These are phyloP conservation scores for Harpalus rufipes DNA, from an alignment of 2,888 invertebrate genomes.

Conservation along the genomic window DNA sequence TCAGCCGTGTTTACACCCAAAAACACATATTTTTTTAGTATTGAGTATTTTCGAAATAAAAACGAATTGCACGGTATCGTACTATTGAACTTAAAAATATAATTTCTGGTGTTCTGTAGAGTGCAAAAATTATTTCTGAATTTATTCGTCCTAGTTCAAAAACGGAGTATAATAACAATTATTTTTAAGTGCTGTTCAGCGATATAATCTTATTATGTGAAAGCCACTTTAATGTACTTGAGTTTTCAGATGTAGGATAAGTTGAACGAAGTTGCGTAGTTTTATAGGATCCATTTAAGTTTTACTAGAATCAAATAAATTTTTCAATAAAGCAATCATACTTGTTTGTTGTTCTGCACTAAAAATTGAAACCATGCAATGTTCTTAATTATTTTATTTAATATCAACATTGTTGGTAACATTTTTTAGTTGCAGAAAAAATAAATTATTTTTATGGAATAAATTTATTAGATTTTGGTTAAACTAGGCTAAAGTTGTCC, in stretches of 20 bases:
- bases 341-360: conserved; percentile 34
- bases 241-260: background rate
- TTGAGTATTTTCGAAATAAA: no score
- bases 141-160: no score
- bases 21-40: no score
- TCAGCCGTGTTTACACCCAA: no score
- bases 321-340: conserved; percentile 40
- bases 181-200: background rate
- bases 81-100: no score
- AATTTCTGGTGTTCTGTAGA: no score
- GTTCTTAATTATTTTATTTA: conserved; percentile 40
- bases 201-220: background rate
- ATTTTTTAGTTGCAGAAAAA: conserved; percentile 16
- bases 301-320: conserved; percentile 54
- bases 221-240: background rate
- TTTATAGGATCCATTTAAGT: conserved; percentile 30
- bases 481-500: conserved; percentile 33
- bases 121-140: no score
- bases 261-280: conserved; percentile 46
- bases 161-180: background rate
- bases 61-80: no score
- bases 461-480: conserved; percentile 55
- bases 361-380: conserved; percentile 18
- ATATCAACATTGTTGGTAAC: background rate
- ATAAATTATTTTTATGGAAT: conserved; percentile 45